Evolutionary conservation across 2,113 vertebrate genomes (phyloP).

Genomic region (Cololabis saira): DNA sequence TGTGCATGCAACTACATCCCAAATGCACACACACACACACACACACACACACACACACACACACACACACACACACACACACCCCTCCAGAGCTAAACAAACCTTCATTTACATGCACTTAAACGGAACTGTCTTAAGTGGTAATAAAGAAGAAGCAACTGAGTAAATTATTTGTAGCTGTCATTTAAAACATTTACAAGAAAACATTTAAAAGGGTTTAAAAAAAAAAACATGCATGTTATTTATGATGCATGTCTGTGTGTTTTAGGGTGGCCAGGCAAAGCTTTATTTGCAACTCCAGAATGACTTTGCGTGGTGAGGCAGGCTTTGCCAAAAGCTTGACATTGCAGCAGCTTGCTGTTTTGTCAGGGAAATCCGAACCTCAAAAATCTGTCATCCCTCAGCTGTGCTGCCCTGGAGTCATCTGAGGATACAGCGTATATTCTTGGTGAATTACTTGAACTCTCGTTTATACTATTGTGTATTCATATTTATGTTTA

Average conservation of each 20-base stretch:
- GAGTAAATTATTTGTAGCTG: constrained; percentile 22
- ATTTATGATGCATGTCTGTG: constrained; percentile 21
- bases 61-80: not conserved
- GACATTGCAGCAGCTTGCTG: constrained; percentile 48
- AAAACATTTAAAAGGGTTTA: constrained; percentile 36
- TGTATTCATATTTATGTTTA: not conserved
- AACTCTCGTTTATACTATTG: not conserved
- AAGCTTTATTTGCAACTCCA: constrained; percentile 9
- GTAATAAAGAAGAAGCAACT: constrained; percentile 34
- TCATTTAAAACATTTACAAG: constrained; percentile 50
- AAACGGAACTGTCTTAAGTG: constrained; percentile 4
- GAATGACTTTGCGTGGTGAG: constrained; percentile 32
- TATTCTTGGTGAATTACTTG: constrained; percentile 24
- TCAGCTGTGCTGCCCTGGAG: constrained; percentile 25
- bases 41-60: not conserved
- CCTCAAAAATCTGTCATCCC: constrained; percentile 41
- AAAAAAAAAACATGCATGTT: constrained; percentile 20
- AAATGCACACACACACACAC: not conserved
- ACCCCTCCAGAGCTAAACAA: not conserved
- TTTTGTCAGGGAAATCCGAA: constrained; percentile 71
- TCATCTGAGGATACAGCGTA: constrained; percentile 10
- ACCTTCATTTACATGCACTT: not conserved
- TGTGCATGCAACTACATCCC: not conserved
- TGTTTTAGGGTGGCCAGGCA: not conserved
- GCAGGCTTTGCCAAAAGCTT: constrained; percentile 14